Evolutionary conservation across 2,113 vertebrate genomes (phyloP).

Genomic region (Mesoclemmys tuberculata): DNA sequence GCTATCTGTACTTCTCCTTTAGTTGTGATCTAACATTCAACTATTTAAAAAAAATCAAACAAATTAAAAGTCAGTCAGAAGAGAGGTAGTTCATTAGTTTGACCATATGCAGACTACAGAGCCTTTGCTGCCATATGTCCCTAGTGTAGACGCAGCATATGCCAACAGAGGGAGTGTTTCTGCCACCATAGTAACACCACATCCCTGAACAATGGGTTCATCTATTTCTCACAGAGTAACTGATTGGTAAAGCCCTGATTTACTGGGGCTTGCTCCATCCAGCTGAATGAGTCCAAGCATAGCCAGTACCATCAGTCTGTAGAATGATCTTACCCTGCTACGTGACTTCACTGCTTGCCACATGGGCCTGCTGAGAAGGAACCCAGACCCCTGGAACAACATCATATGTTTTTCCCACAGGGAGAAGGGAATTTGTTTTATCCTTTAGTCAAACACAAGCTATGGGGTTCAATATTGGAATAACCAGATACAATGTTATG

Average conservation of each 20-base stretch:
- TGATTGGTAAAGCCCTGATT: conserved; percentile 21
- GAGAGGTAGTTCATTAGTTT: too few species aligned
- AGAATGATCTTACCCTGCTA: background rate
- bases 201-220: background rate
- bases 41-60: too few species aligned
- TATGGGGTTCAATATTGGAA: background rate
- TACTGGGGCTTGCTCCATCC: background rate
- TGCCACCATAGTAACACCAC: background rate
- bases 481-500: background rate
- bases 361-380: background rate
- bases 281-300: background rate
- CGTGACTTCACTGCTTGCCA: background rate
- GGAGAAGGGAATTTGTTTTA: background rate
- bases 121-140: background rate
- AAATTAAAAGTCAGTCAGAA: background rate
- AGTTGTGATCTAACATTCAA: background rate
- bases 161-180: background rate
- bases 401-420: background rate
- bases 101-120: background rate
- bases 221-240: conserved; percentile 23
- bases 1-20: background rate
- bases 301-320: background rate
- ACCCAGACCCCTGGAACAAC: background rate
- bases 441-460: background rate
- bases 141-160: too few species aligned